phyloP scores from a whole-genome alignment of 2,113 vertebrate genomes.

The Vulpes lagopus region DNA sequence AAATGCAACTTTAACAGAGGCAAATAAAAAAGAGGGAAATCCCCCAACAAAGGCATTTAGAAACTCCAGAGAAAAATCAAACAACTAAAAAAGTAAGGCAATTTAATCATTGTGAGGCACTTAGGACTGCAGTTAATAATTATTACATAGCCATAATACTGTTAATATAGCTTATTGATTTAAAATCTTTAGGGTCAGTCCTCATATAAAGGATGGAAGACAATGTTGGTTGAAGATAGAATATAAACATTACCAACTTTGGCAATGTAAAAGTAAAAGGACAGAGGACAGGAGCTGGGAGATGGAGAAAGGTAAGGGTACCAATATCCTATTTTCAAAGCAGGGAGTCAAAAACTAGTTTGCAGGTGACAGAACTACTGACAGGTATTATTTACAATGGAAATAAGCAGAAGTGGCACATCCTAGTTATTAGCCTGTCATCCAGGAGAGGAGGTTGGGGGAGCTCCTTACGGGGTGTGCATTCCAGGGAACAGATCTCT shows the following conservation, averaged over 20 bases:
- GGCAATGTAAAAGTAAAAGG: background rate
- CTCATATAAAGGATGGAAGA: background rate
- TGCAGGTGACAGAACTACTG: background rate
- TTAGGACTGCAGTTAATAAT: background rate
- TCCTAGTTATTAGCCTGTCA: background rate
- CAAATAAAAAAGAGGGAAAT: background rate
- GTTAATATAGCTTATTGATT: background rate
- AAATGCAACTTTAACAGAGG: background rate
- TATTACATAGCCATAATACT: background rate
- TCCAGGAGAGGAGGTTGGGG: background rate
- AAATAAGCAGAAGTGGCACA: background rate
- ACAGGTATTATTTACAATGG: background rate
- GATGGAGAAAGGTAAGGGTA: background rate
- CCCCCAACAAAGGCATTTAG: background rate
- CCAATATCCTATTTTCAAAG: background rate
- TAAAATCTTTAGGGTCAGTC: background rate
- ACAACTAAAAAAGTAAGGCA: background rate
- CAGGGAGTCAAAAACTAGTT: background rate
- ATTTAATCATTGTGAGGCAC: background rate
- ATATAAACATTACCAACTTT: background rate
- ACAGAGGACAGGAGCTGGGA: background rate
- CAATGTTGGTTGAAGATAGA: background rate
- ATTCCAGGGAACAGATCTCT: background rate
- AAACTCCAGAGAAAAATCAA: background rate
- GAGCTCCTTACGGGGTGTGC: background rate